Conservation (phyloP, 2,113 vertebrate genomes). For the Ctenodactylus gundi region DNA sequence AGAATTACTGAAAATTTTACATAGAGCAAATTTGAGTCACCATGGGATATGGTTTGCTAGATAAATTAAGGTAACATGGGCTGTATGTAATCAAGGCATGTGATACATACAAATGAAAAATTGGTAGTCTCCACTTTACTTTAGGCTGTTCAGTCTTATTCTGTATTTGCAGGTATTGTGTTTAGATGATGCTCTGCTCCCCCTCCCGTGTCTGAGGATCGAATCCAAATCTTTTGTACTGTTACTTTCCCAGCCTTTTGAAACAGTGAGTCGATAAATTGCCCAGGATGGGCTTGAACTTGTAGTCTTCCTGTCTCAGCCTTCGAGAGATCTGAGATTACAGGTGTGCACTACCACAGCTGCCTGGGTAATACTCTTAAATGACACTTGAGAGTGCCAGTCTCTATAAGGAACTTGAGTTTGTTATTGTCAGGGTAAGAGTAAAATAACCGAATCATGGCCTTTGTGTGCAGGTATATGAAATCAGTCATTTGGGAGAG, state of each 20-base stretch:
- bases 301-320: no score
- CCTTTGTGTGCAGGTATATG: neutral
- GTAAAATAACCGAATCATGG: neutral
- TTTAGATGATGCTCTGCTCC: no score
- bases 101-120: neutral
- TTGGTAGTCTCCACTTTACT: neutral
- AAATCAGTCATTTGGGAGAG: slow-evolving; percentile 36
- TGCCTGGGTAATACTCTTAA: slow-evolving; percentile 15
- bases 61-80: slow-evolving; percentile 11
- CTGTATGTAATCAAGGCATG: neutral
- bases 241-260: no score
- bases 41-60: neutral
- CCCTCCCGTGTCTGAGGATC: no score
- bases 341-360: no score
- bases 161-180: neutral
- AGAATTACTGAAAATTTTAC: neutral
- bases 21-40: neutral
- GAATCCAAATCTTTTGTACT: no score
- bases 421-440: neutral
- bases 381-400: neutral
- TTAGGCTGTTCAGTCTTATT: neutral
- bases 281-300: no score
- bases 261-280: no score
- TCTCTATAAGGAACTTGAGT: neutral
- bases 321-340: no score